phyloP scores from a whole-genome alignment of 2,113 vertebrate species.

The Origma solitaria region DNA sequence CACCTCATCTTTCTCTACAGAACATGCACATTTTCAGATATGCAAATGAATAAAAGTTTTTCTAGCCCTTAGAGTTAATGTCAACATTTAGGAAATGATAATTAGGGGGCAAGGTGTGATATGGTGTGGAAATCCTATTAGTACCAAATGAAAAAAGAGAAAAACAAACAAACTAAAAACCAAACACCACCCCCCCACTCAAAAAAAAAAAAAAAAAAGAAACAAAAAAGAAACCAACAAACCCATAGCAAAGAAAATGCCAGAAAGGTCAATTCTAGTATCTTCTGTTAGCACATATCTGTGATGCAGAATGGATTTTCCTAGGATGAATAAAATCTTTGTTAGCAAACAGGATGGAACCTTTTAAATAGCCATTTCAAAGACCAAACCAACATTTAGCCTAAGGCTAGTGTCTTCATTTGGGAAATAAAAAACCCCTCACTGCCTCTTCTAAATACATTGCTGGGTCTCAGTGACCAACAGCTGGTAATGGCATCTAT shows the following conservation, averaged over 20 bases:
- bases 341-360: neutral
- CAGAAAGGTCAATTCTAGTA: neutral
- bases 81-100: neutral
- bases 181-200: no score
- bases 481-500: neutral
- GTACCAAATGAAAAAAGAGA: neutral
- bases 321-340: neutral
- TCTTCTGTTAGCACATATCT: neutral
- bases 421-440: neutral
- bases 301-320: neutral
- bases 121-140: neutral
- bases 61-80: neutral
- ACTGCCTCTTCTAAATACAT: neutral
- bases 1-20: neutral
- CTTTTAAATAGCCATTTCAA: neutral
- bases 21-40: neutral
- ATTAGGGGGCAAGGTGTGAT: neutral
- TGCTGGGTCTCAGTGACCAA: neutral
- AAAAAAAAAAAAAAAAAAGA: neutral
- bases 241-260: neutral
- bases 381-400: neutral
- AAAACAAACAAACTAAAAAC: no score
- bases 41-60: neutral
- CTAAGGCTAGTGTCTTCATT: neutral
- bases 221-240: neutral